These are phyloP conservation scores for Pedicia rivosa DNA, from an alignment of 2,888 invertebrate species.

Conservation along the genomic window DNA sequence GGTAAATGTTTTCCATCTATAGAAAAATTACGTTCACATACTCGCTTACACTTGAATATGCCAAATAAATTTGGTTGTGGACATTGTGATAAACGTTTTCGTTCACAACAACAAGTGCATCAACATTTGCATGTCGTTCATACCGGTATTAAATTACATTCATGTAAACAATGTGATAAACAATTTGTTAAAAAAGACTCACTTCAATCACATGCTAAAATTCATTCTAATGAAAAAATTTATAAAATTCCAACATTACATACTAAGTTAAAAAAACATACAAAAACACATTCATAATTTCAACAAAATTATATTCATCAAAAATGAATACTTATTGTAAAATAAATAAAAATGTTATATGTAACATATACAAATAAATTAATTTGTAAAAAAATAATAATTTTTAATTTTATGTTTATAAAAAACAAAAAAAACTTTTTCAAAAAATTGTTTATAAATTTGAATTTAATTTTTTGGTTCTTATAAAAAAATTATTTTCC, in stretches of 20 bases:
- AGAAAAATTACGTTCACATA: slow-evolving; percentile 6
- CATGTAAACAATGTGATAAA: slow-evolving; percentile 4
- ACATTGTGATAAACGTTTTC: slow-evolving; percentile 4
- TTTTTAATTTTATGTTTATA: too few species aligned
- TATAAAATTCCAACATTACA: background rate
- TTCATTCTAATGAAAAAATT: background rate
- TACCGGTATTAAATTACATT: slow-evolving; percentile 7
- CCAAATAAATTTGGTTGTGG: slow-evolving; percentile 6
- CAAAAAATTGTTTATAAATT: too few species aligned
- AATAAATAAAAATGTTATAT: too few species aligned
- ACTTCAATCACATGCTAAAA: slow-evolving; percentile 4
- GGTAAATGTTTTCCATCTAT: slow-evolving; percentile 7
- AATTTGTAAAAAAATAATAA: too few species aligned
- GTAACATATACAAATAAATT: too few species aligned
- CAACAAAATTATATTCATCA: too few species aligned
- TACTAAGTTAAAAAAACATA: too few species aligned
- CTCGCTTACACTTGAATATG: slow-evolving; percentile 6
- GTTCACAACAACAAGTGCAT: slow-evolving; percentile 2
- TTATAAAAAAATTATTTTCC: too few species aligned
- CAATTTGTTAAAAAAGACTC: slow-evolving; percentile 8
- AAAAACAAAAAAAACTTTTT: too few species aligned
- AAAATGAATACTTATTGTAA: too few species aligned
- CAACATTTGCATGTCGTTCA: slow-evolving; percentile 9
- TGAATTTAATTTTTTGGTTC: too few species aligned
- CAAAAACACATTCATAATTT: too few species aligned